A percentile compares a stretch with the other conserved stretches of the same genome.
These are phyloP conservation scores for Drosophila pallidifrons DNA, from an alignment of 1,140 invertebrate species.

Conservation along the genomic window DNA sequence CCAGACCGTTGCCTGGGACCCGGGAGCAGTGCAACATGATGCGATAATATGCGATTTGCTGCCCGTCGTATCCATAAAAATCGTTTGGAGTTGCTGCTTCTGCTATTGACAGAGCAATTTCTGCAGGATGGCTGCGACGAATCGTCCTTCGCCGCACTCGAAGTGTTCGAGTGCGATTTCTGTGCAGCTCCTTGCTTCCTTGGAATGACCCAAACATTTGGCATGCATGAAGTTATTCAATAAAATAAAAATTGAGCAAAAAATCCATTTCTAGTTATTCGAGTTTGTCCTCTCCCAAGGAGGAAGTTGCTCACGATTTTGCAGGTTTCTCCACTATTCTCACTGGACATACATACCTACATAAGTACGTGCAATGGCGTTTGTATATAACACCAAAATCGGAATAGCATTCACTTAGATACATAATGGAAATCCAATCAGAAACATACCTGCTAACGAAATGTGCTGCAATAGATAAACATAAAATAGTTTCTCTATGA, in stretches of 20 bases:
- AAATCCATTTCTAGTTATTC: slow-evolving; percentile 51
- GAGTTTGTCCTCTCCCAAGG: slow-evolving; percentile 44
- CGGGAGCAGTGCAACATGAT: slow-evolving; percentile 47
- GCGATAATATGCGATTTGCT: slow-evolving; percentile 82
- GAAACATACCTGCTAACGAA: slow-evolving; percentile 1
- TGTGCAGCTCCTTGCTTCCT: not conserved
- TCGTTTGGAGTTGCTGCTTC: slow-evolving; percentile 42
- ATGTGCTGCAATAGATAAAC: not conserved
- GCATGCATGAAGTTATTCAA: slow-evolving; percentile 81
- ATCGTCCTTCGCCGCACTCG: slow-evolving; percentile 38
- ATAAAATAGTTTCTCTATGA: not conserved
- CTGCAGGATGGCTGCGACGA: slow-evolving; percentile 58
- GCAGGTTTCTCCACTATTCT: not conserved
- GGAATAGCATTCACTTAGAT: not conserved
- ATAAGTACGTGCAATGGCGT: not conserved
- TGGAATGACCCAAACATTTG: slow-evolving; percentile 61
- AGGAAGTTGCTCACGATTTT: slow-evolving; percentile 26
- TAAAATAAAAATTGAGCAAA: slow-evolving; percentile 75
- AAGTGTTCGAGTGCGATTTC: slow-evolving; percentile 32
- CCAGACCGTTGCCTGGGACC: slow-evolving; percentile 40
- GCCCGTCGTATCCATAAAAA: slow-evolving; percentile 75
- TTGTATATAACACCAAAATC: slow-evolving; percentile 6
- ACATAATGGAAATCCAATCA: slow-evolving; percentile 24
- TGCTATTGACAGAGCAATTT: slow-evolving; percentile 80
- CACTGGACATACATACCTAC: not conserved